phyloP scores from a whole-genome alignment of 1,140 invertebrate species.

The Agrilus planipennis region DNA sequence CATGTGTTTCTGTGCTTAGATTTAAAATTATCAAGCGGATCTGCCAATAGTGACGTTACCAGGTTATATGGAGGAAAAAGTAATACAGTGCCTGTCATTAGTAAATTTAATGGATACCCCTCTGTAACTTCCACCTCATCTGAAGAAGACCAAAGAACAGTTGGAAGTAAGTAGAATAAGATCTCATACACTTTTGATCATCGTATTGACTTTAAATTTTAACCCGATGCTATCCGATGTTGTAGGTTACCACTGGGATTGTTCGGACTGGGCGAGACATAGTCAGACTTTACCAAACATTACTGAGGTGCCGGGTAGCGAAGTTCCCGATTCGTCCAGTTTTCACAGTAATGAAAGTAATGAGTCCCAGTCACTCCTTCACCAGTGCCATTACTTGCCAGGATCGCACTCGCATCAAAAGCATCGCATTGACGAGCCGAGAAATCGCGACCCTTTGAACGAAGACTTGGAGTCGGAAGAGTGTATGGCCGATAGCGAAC shows the following conservation, averaged over 20 bases:
- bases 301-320: conserved; percentile 80
- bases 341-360: conserved; percentile 83
- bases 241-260: conserved; percentile 89
- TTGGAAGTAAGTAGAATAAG: conserved; percentile 28
- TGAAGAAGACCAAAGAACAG: conserved; percentile 26
- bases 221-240: background rate
- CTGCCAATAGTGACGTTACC: conserved; percentile 27
- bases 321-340: conserved; percentile 81
- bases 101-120: conserved; percentile 10
- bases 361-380: conserved; percentile 58
- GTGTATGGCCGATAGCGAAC: conserved; percentile 53
- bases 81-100: conserved; percentile 17
- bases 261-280: conserved; percentile 82
- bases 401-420: conserved; percentile 10
- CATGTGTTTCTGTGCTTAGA: conserved; percentile 14
- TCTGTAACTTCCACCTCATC: conserved; percentile 13
- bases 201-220: background rate
- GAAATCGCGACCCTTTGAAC: conserved; percentile 54
- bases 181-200: conserved; percentile 8
- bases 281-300: conserved; percentile 81
- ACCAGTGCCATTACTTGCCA: conserved; percentile 41
- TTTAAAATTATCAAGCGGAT: conserved; percentile 26
- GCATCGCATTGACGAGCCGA: conserved; percentile 43
- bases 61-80: conserved; percentile 29
- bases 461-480: conserved; percentile 64